Base-by-base conservation (phyloP, 1,140 invertebrate species). In the Panulirus ornatus region DNA sequence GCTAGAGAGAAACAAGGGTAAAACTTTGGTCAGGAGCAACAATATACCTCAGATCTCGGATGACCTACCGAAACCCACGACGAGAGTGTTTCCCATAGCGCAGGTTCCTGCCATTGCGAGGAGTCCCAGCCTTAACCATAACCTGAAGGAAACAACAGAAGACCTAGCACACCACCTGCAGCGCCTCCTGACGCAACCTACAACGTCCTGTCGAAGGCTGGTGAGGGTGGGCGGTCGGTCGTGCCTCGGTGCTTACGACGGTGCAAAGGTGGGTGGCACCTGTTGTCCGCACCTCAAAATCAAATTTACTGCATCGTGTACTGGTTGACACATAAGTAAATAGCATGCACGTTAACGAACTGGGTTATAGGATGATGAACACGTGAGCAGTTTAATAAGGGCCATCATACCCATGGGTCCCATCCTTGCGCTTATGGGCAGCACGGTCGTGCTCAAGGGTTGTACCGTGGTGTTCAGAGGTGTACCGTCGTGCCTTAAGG, bases 181-280 rank as follows among this genome's bases (percentile, higher is more conserved):
- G 30, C 27, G 70, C 8, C 83, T 73, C 1, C 70, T 85, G 66
- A 85, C 66, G 34, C 22, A 47, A 22, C 83, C 83, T 11, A 75
- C 83, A 5, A 38, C 83, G 42, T 34, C 83, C n/a, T 85, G 83
- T 36, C 27, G 42, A 14, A 85, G 42, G 70, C 38, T 85, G 66
- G 47, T 75, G 38, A 73, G 84, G 34, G 84, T 79, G 16, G 75
- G 84, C 0, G 84, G 71, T 22, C 84, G 84, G 0, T 87, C 84
- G 30, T n/a, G n/a, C n/a, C n/a, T n/a, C n/a, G n/a, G n/a, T n/a
- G 44, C 44, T 27, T 79, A 79, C 44, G 44, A 44, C 16, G 38
- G 44, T 47, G 9, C 44, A 79, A 44, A 84, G 42, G 66, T n/a
- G n/a, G n/a, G n/a, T n/a, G n/a, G n/a, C n/a, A n/a, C n/a, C n/a